These are phyloP conservation scores for Morelia viridis DNA, from an alignment of 2,797 vertebrate species.

Conservation along the genomic window DNA sequence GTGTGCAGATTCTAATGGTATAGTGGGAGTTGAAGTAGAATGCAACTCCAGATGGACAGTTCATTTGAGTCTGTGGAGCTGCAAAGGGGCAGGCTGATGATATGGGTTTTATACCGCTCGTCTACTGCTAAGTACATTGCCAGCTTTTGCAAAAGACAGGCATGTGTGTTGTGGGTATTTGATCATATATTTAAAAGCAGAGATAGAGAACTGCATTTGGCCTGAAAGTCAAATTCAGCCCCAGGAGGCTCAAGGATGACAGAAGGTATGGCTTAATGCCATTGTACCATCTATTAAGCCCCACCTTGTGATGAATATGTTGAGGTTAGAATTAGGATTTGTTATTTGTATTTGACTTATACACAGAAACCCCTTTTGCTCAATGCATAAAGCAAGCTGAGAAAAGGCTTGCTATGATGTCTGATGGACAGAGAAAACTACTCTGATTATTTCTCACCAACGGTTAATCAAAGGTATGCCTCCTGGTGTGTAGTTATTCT, in stretches of 20 bases:
- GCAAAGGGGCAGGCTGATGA: background rate
- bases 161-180: background rate
- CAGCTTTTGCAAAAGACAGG: background rate
- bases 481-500: background rate
- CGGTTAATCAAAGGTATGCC: background rate
- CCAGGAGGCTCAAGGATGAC: background rate
- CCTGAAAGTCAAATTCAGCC: background rate
- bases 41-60: conserved; percentile 39
- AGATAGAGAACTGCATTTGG: background rate
- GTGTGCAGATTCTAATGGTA: conserved; percentile 27
- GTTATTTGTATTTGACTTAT: background rate
- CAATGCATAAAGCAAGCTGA: background rate
- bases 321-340: background rate
- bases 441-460: background rate
- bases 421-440: background rate
- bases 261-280: background rate
- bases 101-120: background rate
- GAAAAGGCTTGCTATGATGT: background rate
- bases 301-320: background rate
- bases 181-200: background rate
- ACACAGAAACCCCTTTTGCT: background rate
- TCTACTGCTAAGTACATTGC: background rate
- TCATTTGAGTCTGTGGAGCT: conserved; percentile 20
- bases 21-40: conserved; percentile 44
- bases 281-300: background rate